Evolutionary conservation across 2,888 invertebrate species (phyloP).

Genomic region (Heliconius charithonia): DNA sequence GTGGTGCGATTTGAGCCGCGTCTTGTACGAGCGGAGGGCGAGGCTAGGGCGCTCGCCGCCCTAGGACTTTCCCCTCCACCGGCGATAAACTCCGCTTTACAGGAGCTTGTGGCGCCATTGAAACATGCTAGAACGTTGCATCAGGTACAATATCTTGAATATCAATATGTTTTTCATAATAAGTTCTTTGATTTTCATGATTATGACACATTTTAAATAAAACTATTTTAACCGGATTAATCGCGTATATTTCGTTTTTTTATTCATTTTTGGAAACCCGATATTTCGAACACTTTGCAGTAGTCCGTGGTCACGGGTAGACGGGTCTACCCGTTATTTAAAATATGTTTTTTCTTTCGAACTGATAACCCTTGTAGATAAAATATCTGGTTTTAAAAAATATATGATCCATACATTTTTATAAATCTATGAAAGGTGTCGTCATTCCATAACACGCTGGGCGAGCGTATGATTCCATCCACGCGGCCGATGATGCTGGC

Average conservation of each 20-base stretch:
- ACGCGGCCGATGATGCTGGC: slow-evolving; percentile 98
- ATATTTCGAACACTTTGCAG: too few relatives aligned
- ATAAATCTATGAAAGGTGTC: slow-evolving; percentile 85
- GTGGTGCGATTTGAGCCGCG: slow-evolving; percentile 96
- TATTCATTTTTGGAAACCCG: too few relatives aligned
- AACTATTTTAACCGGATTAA: too few relatives aligned
- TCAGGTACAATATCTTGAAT: slow-evolving; percentile 85
- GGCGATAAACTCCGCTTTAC: slow-evolving; percentile 86
- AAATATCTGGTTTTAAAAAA: too few relatives aligned
- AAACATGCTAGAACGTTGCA: slow-evolving; percentile 93
- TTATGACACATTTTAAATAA: too few relatives aligned
- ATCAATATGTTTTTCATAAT: neutral
- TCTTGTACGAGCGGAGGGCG: slow-evolving; percentile 91
- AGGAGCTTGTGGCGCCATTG: slow-evolving; percentile 90
- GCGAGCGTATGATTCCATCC: slow-evolving; percentile 97
- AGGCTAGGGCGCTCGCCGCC: slow-evolving; percentile 93
- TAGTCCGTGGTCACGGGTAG: too few relatives aligned
- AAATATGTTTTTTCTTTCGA: too few relatives aligned
- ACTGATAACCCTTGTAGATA: too few relatives aligned
- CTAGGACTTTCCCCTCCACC: slow-evolving; percentile 91
- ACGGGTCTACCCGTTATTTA: too few relatives aligned
- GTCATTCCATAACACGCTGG: slow-evolving; percentile 98
- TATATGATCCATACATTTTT: neutral
- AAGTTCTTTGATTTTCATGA: too few relatives aligned
- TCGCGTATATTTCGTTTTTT: too few relatives aligned